phyloP scores from a whole-genome alignment of 2,113 vertebrate species.

The Anoplopoma fimbria region DNA sequence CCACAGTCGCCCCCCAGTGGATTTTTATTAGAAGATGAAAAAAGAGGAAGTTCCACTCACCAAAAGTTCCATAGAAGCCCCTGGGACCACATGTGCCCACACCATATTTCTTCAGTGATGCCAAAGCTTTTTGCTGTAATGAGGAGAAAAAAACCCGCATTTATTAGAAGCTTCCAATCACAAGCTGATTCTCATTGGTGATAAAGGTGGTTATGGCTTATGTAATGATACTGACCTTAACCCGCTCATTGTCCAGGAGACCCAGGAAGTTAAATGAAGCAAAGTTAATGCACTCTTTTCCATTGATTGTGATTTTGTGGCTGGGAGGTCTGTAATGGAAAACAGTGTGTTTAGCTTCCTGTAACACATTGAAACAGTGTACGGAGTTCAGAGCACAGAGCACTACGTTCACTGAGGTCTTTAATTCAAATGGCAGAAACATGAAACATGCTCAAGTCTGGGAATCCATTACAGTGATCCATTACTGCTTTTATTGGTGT shows the following conservation, averaged over 20 bases:
- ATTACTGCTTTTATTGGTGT: too few species aligned
- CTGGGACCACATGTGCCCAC: constrained; percentile 97
- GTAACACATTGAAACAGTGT: background rate
- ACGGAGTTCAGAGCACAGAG: background rate
- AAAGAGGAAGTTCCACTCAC: constrained; percentile 71
- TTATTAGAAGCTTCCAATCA: background rate
- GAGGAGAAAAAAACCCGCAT: background rate
- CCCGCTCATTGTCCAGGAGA: constrained; percentile 90
- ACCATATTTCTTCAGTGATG: constrained; percentile 94
- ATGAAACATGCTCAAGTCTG: too few species aligned
- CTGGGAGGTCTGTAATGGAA: constrained; percentile 88
- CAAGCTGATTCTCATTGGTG: background rate
- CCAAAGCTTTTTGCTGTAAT: constrained; percentile 89
- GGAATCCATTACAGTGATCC: too few species aligned
- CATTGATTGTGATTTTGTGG: constrained; percentile 93
- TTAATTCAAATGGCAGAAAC: too few species aligned
- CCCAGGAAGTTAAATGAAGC: constrained; percentile 98
- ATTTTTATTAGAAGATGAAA: background rate
- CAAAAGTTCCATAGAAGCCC: constrained; percentile 98
- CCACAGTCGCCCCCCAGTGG: too few species aligned
- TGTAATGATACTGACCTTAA: constrained; percentile 88
- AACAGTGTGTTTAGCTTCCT: constrained; percentile 21
- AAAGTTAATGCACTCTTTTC: constrained; percentile 94
- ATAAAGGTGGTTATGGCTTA: background rate
- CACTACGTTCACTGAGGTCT: too few species aligned